Base-by-base conservation (phyloP, 2,797 vertebrate genomes). In the Hemibagrus guttatus region DNA sequence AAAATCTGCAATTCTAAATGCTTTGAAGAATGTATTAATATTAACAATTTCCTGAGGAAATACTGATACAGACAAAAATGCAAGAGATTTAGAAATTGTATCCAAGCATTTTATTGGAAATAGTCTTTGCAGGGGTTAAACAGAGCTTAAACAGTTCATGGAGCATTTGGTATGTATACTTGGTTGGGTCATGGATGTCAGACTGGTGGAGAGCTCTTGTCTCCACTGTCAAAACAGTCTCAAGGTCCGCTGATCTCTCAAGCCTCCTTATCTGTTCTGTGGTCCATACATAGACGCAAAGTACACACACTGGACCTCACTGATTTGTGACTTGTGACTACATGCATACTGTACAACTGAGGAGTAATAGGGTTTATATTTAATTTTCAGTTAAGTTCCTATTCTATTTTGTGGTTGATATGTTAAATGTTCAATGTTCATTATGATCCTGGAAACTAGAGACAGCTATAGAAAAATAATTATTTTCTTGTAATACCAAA, bases 191-290 rank as follows among this genome's bases (percentile, higher is more conserved):
- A 31, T 85, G 79, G 58, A 82, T 58, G 59, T 64, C 75, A 88
- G 63, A 31, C 83, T 23, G 21, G 39, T 87, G 71, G n/a, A 88
- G 87, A 83, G 87, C 64, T 61, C 76, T 83, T 75, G 84, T 85
- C 74, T 83, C 83, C 56, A 58, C 42, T 58, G 4, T 89, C 61
- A 86, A 31, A 86, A 86, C 78, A 78, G 26, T 49, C 42, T 81
- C 16, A 31, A 59, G 74, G 52, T 84, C 75, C 68, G 2, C 82
- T 88, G 72, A 64, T 61, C 85, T 82, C 68, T 78, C 66, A 78
- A 82, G 82, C 31, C 52, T 90, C 23, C 58, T 72, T 69, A 35
- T 74, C 46, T 76, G 69, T 76, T 78, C 71, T 46, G 49, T 56
- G 79, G 42, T 9, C 19, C 63, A 84, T 61, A 54, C 68, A 61